A percentile compares a stretch with the other conserved stretches of the same genome.
Conservation (phyloP, 2,888 invertebrate species). For the Plutella xylostella region DNA sequence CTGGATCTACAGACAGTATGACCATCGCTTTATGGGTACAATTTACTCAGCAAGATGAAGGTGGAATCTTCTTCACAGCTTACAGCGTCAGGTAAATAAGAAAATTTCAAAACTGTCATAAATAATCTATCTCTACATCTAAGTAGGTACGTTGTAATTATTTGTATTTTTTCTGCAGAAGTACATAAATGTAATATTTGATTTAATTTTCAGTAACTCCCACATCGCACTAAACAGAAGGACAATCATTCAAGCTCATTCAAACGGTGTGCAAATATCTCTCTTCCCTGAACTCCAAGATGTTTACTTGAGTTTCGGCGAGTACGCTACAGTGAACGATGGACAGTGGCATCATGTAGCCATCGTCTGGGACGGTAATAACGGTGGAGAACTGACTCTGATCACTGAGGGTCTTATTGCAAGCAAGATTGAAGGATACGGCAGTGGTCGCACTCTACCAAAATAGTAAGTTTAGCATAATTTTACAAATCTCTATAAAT, state of each 20-base stretch:
- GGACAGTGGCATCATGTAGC: slow-evolving; percentile 98
- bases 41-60: slow-evolving; percentile 91
- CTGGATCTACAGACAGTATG: slow-evolving; percentile 79
- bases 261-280: slow-evolving; percentile 92
- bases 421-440: slow-evolving; percentile 91
- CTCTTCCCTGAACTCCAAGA: slow-evolving; percentile 90
- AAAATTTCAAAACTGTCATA: neutral
- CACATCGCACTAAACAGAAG: slow-evolving; percentile 82
- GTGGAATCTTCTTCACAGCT: slow-evolving; percentile 93
- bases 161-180: too few relatives aligned
- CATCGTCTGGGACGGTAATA: slow-evolving; percentile 92
- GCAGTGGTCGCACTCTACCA: slow-evolving; percentile 83
- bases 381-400: slow-evolving; percentile 86
- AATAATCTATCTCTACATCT: too few relatives aligned
- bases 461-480: slow-evolving; percentile 75
- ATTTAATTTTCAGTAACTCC: slow-evolving; percentile 70
- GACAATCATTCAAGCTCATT: slow-evolving; percentile 90
- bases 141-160: too few relatives aligned
- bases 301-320: slow-evolving; percentile 89
- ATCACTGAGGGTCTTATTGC: slow-evolving; percentile 97
- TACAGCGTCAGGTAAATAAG: slow-evolving; percentile 82
- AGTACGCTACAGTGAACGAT: slow-evolving; percentile 94
- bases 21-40: slow-evolving; percentile 98
- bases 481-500: slow-evolving; percentile 3
- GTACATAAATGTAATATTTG: neutral